Percentiles rank a stretch among this genome's conserved stretches.
These are phyloP conservation scores for Gallinago solitaria DNA, from an alignment of 2,797 vertebrate species.

Conservation along the genomic window DNA sequence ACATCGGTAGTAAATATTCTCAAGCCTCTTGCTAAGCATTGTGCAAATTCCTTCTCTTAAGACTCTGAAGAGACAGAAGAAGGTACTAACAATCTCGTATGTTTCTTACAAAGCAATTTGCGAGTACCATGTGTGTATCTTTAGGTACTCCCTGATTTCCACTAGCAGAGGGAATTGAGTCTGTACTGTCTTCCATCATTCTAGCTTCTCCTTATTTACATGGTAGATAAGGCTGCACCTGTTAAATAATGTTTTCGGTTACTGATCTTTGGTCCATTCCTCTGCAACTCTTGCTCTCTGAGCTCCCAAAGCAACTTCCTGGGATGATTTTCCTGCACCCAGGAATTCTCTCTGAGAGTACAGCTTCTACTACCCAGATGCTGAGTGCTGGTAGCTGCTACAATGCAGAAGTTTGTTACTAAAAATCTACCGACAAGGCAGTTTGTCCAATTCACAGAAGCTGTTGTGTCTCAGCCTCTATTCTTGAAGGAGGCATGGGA, in stretches of 20 bases:
- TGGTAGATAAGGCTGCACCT: not conserved
- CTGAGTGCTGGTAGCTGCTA: not conserved
- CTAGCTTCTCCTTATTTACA: not conserved
- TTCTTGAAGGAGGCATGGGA: not conserved
- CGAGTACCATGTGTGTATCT: not conserved
- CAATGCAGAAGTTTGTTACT: not conserved
- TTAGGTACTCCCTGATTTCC: not conserved
- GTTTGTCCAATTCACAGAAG: not conserved
- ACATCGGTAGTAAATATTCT: not conserved
- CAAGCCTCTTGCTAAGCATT: not conserved
- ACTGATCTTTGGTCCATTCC: not conserved
- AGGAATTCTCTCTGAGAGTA: not conserved
- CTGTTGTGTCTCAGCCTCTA: not conserved
- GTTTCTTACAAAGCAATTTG: not conserved
- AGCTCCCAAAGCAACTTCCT: not conserved
- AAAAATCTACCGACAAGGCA: not conserved
- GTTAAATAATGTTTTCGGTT: not conserved
- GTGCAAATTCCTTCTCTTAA: not conserved
- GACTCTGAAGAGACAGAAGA: not conserved
- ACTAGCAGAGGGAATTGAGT: not conserved
- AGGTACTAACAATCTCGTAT: not conserved
- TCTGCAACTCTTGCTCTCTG: not conserved
- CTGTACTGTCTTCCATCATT: not conserved
- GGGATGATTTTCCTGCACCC: not conserved
- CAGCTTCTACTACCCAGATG: not conserved